These are phyloP conservation scores for Pterocles burchelli DNA, from an alignment of 2,113 vertebrate genomes.

Conservation along the genomic window DNA sequence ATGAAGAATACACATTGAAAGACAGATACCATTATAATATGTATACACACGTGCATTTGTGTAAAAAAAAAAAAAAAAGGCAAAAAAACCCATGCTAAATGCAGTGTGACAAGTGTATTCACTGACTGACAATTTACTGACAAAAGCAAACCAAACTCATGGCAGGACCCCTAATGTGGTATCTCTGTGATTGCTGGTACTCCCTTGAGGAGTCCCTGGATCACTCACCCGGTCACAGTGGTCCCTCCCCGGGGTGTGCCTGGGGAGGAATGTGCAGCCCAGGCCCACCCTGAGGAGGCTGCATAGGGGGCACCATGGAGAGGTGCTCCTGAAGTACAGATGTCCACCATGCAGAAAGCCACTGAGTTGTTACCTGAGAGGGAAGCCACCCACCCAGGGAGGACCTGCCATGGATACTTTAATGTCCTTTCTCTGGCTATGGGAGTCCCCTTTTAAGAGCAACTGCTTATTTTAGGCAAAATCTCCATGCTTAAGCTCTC, in stretches of 20 bases:
- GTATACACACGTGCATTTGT: rapidly evolving
- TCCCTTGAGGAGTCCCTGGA: too few relatives aligned
- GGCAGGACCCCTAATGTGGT: rapidly evolving
- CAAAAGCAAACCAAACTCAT: background rate
- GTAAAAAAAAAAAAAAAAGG: background rate
- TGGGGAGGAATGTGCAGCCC: too few relatives aligned
- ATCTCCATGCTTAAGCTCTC: background rate
- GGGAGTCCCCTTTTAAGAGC: background rate
- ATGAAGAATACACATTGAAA: background rate
- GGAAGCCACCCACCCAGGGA: background rate
- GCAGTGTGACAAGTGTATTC: background rate
- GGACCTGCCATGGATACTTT: background rate
- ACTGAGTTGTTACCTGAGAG: rapidly evolving
- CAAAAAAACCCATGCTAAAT: background rate
- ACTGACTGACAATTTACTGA: background rate
- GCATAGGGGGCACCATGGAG: rapidly evolving
- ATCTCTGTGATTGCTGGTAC: rapidly evolving
- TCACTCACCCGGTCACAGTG: rapidly evolving
- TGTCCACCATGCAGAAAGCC: rapidly evolving
- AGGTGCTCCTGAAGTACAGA: rapidly evolving
- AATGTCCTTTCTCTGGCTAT: background rate
- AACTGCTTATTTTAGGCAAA: background rate
- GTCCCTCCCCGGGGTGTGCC: rapidly evolving
- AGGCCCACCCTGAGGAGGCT: rapidly evolving
- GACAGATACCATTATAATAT: too few relatives aligned